Conservation (phyloP, 2,888 invertebrate species). For the Plusia festucae region DNA sequence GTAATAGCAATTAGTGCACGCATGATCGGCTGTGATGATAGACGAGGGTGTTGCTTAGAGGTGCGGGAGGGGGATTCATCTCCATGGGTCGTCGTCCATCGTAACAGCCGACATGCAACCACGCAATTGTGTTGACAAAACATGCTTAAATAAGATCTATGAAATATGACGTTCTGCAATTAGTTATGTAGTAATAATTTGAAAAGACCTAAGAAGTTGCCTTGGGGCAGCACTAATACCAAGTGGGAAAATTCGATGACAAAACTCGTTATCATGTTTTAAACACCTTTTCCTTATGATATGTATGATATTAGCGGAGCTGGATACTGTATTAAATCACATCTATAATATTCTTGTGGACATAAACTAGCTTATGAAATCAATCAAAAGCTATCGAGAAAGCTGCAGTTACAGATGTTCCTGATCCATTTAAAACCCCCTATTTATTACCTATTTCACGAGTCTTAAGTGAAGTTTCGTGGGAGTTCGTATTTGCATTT, state of each 20-base stretch:
- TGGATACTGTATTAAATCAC: too few species aligned
- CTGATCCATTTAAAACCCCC: not conserved
- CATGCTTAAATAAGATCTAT: not conserved
- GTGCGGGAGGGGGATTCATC: not conserved
- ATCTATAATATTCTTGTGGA: too few species aligned
- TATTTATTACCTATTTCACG: not conserved
- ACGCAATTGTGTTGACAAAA: conserved; percentile 28
- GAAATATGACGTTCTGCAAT: not conserved
- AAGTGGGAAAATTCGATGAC: not conserved
- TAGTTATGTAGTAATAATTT: not conserved
- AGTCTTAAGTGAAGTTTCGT: not conserved
- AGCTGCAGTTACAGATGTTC: not conserved
- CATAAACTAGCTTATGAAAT: not conserved
- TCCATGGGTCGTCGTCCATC: conserved; percentile 18
- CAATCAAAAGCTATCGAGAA: conserved; percentile 15
- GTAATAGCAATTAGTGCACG: conserved; percentile 51
- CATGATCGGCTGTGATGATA: conserved; percentile 45
- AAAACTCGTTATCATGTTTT: not conserved
- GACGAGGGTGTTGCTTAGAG: too few species aligned
- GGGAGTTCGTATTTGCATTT: conserved; percentile 9
- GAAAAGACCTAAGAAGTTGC: not conserved
- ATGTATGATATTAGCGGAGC: not conserved
- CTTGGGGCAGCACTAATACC: not conserved
- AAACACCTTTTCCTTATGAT: not conserved
- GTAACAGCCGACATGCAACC: conserved; percentile 32